Evolutionary conservation across 2,888 invertebrate genomes (phyloP), one percentile per base, ranked within the genome.

Genomic region (Eupithecia abbreviata): DNA sequence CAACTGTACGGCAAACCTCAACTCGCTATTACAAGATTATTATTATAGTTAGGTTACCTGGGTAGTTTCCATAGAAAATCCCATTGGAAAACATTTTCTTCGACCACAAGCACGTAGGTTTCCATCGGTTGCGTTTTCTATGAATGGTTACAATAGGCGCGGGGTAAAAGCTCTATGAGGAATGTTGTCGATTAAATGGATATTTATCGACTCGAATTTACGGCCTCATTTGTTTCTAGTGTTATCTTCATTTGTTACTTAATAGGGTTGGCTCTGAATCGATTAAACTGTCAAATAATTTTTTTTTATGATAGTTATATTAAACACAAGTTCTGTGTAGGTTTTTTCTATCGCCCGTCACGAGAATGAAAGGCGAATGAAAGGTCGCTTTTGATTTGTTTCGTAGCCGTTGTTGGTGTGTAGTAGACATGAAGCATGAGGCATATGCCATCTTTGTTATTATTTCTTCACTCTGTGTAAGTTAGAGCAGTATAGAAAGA

Each of bases 131-230:
- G 58, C 69, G 58, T 75, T 58, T 65, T 73, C 66, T 72, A 71
- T 74, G 55, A 75, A 74, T 75, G 47, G 66, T 73, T 72, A 83
- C 73, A 73, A 82, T 84, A 81, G 80, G 82, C 79, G 82, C 78
- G 80, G 79, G 80, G 80, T 81, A 82, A 79, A 78, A 77, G 79
- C 75, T 77, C 77, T 80, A 79, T 84, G 83, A 87, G 82, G 84
- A 86, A 88, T 88, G 84, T 82, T 83, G 83, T 85, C 86, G 83
- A 86, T 86, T 85, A 87, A 86, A n/a, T 88, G 83, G 81, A 84
- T 84, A 87, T 87, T 86, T 86, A 88, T 87, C 82, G 86, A 83
- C 79, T 79, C 78, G 79, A 82, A 82, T 82, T 80, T 79, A 79
- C 82, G 83, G 80, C 74, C 82, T 78, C 81, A 81, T 85, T 85